A percentile compares a stretch with the other conserved stretches of the same genome.
phyloP scores from a whole-genome alignment of 1,140 invertebrate species.

The Eupristina koningsbergeri region DNA sequence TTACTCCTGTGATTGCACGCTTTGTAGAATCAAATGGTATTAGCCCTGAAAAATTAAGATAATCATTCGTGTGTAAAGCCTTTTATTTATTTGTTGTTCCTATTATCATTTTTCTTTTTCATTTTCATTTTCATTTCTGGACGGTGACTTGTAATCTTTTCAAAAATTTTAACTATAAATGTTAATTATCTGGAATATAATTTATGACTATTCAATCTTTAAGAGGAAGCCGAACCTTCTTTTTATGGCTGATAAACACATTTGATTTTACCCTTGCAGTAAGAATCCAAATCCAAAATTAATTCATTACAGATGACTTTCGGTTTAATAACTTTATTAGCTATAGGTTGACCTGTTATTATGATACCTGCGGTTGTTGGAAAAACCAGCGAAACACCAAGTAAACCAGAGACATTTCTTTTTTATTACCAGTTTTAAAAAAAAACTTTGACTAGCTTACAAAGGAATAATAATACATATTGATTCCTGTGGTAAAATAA shows the following conservation, averaged over 20 bases:
- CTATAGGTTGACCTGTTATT: background rate
- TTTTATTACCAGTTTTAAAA: background rate
- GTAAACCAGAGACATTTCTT: background rate
- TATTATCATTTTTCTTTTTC: background rate
- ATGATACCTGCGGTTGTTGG: background rate
- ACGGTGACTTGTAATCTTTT: background rate
- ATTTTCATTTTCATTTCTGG: no score
- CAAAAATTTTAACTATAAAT: background rate
- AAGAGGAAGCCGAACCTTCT: background rate
- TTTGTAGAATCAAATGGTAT: background rate
- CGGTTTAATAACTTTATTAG: background rate
- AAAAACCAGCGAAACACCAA: background rate
- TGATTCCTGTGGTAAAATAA: no score
- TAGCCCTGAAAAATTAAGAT: background rate
- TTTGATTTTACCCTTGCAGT: background rate
- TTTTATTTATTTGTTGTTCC: background rate
- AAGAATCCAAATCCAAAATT: background rate
- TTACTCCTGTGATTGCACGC: background rate
- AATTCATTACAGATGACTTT: background rate
- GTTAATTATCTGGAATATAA: background rate
- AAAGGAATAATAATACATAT: no score
- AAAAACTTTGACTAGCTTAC: no score
- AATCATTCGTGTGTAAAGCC: background rate
- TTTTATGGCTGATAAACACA: background rate
- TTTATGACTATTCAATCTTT: background rate